Evolutionary conservation across 2,113 vertebrate species (phyloP).

Genomic region (Natator depressus): DNA sequence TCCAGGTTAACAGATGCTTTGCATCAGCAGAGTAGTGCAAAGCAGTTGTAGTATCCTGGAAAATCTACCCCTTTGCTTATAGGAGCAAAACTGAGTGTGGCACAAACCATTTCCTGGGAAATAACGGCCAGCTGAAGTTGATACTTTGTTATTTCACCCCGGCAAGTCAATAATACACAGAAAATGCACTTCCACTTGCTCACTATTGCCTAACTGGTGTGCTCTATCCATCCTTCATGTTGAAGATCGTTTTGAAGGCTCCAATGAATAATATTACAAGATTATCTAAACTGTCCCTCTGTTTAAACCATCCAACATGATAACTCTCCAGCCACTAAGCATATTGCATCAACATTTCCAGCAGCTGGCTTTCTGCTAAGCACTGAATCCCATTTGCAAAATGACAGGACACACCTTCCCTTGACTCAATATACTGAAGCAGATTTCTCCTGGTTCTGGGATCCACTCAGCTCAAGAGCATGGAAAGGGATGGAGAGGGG

Average conservation of each 20-base stretch:
- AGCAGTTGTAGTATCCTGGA: background rate
- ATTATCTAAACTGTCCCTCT: background rate
- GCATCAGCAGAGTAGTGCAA: background rate
- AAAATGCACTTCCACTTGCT: background rate
- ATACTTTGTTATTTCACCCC: background rate
- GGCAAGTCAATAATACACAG: background rate
- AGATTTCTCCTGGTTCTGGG: background rate
- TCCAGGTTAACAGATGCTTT: background rate
- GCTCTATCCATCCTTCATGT: background rate
- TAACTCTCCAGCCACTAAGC: background rate
- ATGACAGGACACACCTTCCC: background rate
- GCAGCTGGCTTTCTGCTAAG: background rate
- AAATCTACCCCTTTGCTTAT: background rate
- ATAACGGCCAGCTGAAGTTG: background rate
- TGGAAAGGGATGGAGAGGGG: background rate
- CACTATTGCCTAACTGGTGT: background rate
- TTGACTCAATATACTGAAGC: background rate
- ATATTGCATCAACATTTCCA: background rate
- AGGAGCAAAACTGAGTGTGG: background rate
- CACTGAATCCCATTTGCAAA: background rate
- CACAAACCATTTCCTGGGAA: background rate
- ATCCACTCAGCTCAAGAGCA: background rate
- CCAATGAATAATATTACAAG: background rate
- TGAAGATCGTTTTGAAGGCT: background rate
- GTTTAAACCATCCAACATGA: background rate